Base-by-base conservation (phyloP, 2,113 vertebrate species). In the Synodontis membranacea region DNA sequence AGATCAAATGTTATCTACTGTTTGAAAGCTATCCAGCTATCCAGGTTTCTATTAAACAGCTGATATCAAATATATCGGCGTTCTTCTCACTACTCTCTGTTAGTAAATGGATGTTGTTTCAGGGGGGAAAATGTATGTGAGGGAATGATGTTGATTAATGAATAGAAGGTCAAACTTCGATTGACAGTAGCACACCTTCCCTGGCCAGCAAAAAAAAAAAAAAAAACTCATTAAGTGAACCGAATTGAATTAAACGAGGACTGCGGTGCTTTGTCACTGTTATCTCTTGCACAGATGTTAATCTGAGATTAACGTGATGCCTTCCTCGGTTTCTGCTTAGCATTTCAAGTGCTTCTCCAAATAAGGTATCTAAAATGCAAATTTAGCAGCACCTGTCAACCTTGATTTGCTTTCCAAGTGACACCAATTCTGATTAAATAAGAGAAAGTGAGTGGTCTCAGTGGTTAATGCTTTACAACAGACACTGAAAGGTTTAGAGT, bases 171-270 rank as follows among this genome's bases (percentile, higher is more conserved):
- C 52, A 58, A 31, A 75, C 21, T 52, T 84, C 84, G 72, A 81
- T 80, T 86, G 86, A 84, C 68, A 83, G 83, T 68, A 76, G 76
- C 66, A 84, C 50, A 15, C n/a, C 84, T 74, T 88, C 66, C 72
- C 78, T 84, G 86, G 62, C 62, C 58, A 64, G 60, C 42, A 80
- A 66, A 82, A 15, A 42, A 21, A 23, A n/a, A 84, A 62, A 28
- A 17, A 21, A n/a, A 75, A 85, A 80, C 87, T 86, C 84, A 88
- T 90, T 88, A 87, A 84, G 72, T 50, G 88, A 89, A 42, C 31
- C 37, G 75, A 86, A 87, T 88, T 86, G 39, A 87, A 91, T 89
- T 89, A 88, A 79, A 80, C 56, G 50, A 82, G 84, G 66, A 42
- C 78, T 44, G 72, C 79, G 80, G 58, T 62, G 86, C 86, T 88